These are phyloP conservation scores for Pleuronectes platessa DNA, from an alignment of 2,113 vertebrate genomes.

Conservation along the genomic window DNA sequence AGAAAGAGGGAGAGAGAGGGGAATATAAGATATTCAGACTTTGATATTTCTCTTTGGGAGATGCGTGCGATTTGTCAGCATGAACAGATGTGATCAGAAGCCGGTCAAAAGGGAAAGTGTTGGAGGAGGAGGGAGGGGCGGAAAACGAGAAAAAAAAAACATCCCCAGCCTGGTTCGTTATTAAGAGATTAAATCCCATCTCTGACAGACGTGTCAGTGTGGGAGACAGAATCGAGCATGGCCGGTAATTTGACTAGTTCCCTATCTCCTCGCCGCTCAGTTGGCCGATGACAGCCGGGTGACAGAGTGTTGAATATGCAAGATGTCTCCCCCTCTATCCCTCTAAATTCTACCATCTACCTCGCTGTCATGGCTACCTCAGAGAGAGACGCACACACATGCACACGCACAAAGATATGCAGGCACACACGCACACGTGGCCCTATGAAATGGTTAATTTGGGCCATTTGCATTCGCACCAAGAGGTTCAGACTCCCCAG, in stretches of 20 bases:
- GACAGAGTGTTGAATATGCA: slow-evolving; percentile 78
- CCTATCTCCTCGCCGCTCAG: slow-evolving; percentile 79
- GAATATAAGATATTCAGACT: slow-evolving; percentile 69
- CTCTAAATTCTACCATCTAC: slow-evolving; percentile 54
- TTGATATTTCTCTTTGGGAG: slow-evolving; percentile 74
- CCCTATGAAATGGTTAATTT: slow-evolving; percentile 30
- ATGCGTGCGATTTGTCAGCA: slow-evolving; percentile 82
- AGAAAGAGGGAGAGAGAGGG: slow-evolving; percentile 25
- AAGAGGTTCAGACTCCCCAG: slow-evolving; percentile 31
- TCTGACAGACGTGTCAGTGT: slow-evolving; percentile 83
- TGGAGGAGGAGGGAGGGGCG: slow-evolving; percentile 37
- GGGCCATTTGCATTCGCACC: slow-evolving; percentile 46
- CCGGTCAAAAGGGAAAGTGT: slow-evolving; percentile 73
- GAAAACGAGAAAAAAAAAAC: slow-evolving; percentile 35
- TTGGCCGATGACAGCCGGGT: slow-evolving; percentile 79
- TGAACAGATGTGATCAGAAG: slow-evolving; percentile 81
- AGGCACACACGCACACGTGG: slow-evolving; percentile 19
- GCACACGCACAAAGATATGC: slow-evolving; percentile 13
- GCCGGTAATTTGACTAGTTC: slow-evolving; percentile 87
- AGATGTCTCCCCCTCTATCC: slow-evolving; percentile 60
- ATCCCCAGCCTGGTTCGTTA: slow-evolving; percentile 74
- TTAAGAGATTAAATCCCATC: slow-evolving; percentile 86
- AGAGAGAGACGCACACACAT: neutral
- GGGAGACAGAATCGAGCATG: slow-evolving; percentile 78
- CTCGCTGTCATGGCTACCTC: slow-evolving; percentile 53